These are phyloP conservation scores for Salticus scenicus DNA, from an alignment of 2,888 invertebrate species.

Conservation along the genomic window DNA sequence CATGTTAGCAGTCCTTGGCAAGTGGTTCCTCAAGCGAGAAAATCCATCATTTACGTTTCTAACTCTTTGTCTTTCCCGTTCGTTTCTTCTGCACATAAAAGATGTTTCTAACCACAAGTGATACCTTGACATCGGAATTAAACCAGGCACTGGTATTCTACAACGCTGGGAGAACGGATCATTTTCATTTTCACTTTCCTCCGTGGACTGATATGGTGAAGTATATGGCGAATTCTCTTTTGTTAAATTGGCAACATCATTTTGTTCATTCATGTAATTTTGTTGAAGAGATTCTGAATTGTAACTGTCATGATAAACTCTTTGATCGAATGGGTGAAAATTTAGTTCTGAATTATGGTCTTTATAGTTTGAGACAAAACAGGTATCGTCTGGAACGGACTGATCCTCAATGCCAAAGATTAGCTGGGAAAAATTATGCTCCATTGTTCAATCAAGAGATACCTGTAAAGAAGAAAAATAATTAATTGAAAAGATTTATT, in stretches of 20 bases:
- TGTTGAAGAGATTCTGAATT: neutral
- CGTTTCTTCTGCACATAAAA: slow-evolving; percentile 74
- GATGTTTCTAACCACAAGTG: slow-evolving; percentile 55
- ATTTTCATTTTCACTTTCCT: neutral
- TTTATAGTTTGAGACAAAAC: slow-evolving; percentile 8
- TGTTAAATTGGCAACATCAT: neutral
- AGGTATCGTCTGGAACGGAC: slow-evolving; percentile 36
- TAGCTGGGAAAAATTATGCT: neutral
- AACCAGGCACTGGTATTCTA: slow-evolving; percentile 46
- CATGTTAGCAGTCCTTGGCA: slow-evolving; percentile 73
- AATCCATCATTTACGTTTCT: slow-evolving; percentile 76
- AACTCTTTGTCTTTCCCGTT: slow-evolving; percentile 76
- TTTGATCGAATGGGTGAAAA: neutral
- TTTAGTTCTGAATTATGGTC: neutral
- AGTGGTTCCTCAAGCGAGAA: slow-evolving; percentile 74
- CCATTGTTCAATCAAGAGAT: neutral
- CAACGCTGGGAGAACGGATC: slow-evolving; percentile 52
- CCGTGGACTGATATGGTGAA: neutral
- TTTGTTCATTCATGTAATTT: neutral
- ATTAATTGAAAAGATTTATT: too few species aligned
- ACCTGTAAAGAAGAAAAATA: too few species aligned
- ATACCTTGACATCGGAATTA: slow-evolving; percentile 24
- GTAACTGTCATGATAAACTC: neutral
- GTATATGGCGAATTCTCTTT: neutral
- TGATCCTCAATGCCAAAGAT: slow-evolving; percentile 22